phyloP scores from a whole-genome alignment of 2,797 vertebrate genomes.

The Rhinella marina region DNA sequence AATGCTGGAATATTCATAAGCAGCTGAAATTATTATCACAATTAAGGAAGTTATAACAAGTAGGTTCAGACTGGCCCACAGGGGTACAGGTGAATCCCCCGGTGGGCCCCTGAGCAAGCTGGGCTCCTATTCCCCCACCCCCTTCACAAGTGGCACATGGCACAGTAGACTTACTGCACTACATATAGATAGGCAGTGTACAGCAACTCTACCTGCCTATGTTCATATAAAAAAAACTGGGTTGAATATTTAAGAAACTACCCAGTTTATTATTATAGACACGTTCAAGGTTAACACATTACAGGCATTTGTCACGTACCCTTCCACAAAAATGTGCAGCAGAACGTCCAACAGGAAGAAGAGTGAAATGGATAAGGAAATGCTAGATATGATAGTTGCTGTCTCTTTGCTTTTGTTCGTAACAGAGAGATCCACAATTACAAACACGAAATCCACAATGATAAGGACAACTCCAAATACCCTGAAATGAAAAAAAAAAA shows the following conservation, averaged over 20 bases:
- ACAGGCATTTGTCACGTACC: conserved; percentile 78
- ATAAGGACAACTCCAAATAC: conserved; percentile 88
- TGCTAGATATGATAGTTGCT: conserved; percentile 70
- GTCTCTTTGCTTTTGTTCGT: conserved; percentile 61
- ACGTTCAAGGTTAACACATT: neutral
- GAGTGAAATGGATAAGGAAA: conserved; percentile 87
- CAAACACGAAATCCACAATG: conserved; percentile 84
- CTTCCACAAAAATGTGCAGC: conserved; percentile 85
- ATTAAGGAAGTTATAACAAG: too few relatives aligned
- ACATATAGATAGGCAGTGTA: too few relatives aligned
- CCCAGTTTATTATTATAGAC: too few relatives aligned
- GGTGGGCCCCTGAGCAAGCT: too few relatives aligned
- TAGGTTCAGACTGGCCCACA: too few relatives aligned
- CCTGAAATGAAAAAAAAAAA: conserved; percentile 70
- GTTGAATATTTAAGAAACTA: too few relatives aligned
- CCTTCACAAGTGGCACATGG: too few relatives aligned
- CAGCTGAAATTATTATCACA: neutral
- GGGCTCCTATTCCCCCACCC: too few relatives aligned
- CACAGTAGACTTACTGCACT: too few relatives aligned
- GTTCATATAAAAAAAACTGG: too few relatives aligned
- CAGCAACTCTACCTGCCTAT: too few relatives aligned
- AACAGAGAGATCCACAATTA: conserved; percentile 80
- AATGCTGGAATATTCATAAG: neutral
- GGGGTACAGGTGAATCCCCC: too few relatives aligned
- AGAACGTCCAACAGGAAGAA: conserved; percentile 90